Conservation (phyloP, 2,797 vertebrate genomes). For the Cirrhinus mrigala region DNA sequence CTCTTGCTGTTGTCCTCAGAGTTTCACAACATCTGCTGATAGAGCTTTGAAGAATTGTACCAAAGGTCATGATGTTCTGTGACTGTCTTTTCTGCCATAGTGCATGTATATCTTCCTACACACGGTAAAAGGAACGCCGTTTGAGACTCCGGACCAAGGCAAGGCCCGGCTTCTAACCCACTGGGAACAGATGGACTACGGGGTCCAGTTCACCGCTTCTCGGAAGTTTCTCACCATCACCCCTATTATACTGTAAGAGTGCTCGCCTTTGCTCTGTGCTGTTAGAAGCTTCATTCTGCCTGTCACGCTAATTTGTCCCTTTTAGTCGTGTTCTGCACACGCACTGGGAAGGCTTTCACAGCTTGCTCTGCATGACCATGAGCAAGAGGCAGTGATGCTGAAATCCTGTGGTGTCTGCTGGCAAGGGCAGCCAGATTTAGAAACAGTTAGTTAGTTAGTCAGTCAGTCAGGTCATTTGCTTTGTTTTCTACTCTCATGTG, state of each 20-base stretch:
- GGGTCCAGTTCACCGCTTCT: slow-evolving; percentile 94
- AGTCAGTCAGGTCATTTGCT: slow-evolving; percentile 39
- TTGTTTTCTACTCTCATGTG: background rate
- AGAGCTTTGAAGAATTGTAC: slow-evolving; percentile 6
- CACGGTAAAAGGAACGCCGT: slow-evolving; percentile 96
- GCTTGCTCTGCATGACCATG: slow-evolving; percentile 18
- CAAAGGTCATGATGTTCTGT: slow-evolving; percentile 39
- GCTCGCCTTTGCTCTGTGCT: background rate
- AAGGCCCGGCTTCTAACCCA: slow-evolving; percentile 94
- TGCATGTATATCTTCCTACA: slow-evolving; percentile 98
- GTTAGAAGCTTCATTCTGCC: background rate
- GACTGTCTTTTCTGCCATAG: slow-evolving; percentile 70
- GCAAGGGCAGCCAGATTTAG: slow-evolving; percentile 40
- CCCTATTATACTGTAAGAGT: slow-evolving; percentile 93
- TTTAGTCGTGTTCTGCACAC: slow-evolving; percentile 2
- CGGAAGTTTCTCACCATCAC: slow-evolving; percentile 98
- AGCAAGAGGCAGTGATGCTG: slow-evolving; percentile 28
- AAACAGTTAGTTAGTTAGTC: slow-evolving; percentile 23
- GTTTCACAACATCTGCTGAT: slow-evolving; percentile 38
- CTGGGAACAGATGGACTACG: slow-evolving; percentile 99
- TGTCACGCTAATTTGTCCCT: background rate
- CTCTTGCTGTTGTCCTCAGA: slow-evolving; percentile 13
- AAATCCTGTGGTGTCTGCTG: slow-evolving; percentile 53
- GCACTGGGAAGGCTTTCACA: slow-evolving; percentile 11
- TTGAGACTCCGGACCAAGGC: slow-evolving; percentile 96